Evolutionary conservation across 2,888 invertebrate species (phyloP).

Genomic region (Sicus ferrugineus): DNA sequence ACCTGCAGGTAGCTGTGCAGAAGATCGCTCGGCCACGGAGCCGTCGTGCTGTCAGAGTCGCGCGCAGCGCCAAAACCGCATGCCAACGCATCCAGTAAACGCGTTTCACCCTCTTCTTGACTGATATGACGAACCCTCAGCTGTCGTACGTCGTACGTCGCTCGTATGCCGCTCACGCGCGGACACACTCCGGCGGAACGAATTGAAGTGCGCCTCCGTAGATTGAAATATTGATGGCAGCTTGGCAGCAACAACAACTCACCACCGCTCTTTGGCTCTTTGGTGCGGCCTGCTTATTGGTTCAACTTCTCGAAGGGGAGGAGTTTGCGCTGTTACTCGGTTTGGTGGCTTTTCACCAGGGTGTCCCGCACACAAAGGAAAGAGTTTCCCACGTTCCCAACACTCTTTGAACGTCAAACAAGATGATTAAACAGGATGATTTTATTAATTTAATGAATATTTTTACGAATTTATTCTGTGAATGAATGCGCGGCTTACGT

Average conservation of each 20-base stretch:
- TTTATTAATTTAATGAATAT: no score
- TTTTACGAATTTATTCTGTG: no score
- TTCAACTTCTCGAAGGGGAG: slow-evolving; percentile 3
- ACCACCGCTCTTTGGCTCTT: background rate
- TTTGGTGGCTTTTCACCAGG: background rate
- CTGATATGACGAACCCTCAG: slow-evolving; percentile 8
- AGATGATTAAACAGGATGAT: no score
- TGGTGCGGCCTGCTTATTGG: slow-evolving; percentile 12
- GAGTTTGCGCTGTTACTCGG: background rate
- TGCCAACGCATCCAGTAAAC: slow-evolving; percentile 20
- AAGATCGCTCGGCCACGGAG: background rate
- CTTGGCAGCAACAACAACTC: background rate
- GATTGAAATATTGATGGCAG: background rate
- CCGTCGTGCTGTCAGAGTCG: slow-evolving; percentile 22
- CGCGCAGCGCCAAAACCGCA: slow-evolving; percentile 25
- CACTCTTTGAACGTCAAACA: no score
- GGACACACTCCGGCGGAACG: background rate
- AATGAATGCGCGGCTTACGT: no score
- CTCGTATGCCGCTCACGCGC: background rate
- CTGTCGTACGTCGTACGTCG: slow-evolving; percentile 11
- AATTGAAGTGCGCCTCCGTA: background rate
- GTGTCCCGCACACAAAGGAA: no score
- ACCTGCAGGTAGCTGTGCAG: slow-evolving; percentile 6
- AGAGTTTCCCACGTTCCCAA: no score
- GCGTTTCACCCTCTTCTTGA: slow-evolving; percentile 24